Evolutionary conservation across 1,140 invertebrate genomes (phyloP), one percentile per base, ranked within the genome.

Genomic region (Ceratoteleas bidentatus): DNA sequence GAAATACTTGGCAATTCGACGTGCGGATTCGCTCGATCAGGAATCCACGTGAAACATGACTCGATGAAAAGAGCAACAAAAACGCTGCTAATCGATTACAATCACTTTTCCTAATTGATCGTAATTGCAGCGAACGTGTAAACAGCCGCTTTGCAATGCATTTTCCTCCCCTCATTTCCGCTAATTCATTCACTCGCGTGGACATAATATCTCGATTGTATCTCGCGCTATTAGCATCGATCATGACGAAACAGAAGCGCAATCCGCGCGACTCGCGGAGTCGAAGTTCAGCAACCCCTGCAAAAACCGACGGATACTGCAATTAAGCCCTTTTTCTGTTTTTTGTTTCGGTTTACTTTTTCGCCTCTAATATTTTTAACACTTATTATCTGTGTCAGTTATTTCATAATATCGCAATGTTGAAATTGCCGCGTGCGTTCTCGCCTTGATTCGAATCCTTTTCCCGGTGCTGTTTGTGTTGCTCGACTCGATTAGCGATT

Each of bases 401-500:
- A 57, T 69, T 80, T 69, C 77, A 80, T 80, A 80, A 80, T 56
- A 69, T 58, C 11, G 58, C 62, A 80, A 80, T 80, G 69, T 74
- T 74, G 64, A 80, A 73, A 80, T 80, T 72, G 61, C 61, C 45
- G 52, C 62, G 62, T 61, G 54, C 24, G 62, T 69, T 80, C 64
- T 80, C 60, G 76, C 68, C 76, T 79, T 73, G 76, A 68, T 66
- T 68, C 54, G 33, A 79, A 79, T 66, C 76, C 68, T 79, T 79
- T 79, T 79, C 68, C 68, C 76, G 61, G 56, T 80, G 69, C 64
- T 69, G 77, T 69, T 74, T 80, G 62, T 57, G 62, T 80, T 73
- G 68, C 61, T 66, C 61, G 70, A 80, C 57, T 80, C 58, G 69
- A 80, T 80, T 80, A 80, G 64, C 77, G 70, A 73, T 80, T 80